Conservation (phyloP, 2,113 vertebrate genomes). For the Rhea americana region DNA sequence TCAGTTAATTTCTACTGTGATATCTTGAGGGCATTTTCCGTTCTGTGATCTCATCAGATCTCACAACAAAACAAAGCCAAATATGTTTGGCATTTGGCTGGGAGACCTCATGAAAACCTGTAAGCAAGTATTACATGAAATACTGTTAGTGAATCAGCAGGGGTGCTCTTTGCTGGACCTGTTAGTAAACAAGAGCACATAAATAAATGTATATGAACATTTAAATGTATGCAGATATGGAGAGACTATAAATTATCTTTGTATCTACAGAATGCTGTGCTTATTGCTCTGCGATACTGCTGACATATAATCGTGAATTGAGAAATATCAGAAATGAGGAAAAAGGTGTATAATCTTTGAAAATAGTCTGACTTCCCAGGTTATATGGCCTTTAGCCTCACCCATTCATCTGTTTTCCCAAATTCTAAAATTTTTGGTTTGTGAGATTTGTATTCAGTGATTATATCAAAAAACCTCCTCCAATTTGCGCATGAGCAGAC, state of each 20-base stretch:
- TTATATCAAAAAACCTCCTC: not conserved
- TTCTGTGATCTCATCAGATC: slow-evolving; percentile 52
- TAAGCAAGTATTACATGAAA: not conserved
- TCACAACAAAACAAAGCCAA: slow-evolving; percentile 41
- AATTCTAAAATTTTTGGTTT: not conserved
- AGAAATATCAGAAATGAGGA: not conserved
- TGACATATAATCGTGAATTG: not conserved
- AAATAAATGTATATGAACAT: not conserved
- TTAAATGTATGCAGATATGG: not conserved
- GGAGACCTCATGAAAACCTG: not conserved
- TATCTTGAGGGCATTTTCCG: slow-evolving; percentile 51
- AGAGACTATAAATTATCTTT: not conserved
- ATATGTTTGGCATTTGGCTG: slow-evolving; percentile 55
- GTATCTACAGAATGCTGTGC: not conserved
- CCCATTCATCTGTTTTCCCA: not conserved
- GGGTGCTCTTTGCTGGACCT: not conserved
- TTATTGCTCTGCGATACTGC: not conserved
- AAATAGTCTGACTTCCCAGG: not conserved
- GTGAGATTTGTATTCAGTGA: not conserved
- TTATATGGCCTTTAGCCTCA: not conserved
- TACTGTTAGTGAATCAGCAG: slow-evolving; percentile 23
- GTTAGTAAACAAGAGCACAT: not conserved
- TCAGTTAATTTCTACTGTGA: slow-evolving; percentile 16
- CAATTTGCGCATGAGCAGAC: not conserved
- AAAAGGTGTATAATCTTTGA: not conserved